These are phyloP conservation scores for Clarias magur DNA, from an alignment of 2,113 vertebrate genomes.

Conservation along the genomic window DNA sequence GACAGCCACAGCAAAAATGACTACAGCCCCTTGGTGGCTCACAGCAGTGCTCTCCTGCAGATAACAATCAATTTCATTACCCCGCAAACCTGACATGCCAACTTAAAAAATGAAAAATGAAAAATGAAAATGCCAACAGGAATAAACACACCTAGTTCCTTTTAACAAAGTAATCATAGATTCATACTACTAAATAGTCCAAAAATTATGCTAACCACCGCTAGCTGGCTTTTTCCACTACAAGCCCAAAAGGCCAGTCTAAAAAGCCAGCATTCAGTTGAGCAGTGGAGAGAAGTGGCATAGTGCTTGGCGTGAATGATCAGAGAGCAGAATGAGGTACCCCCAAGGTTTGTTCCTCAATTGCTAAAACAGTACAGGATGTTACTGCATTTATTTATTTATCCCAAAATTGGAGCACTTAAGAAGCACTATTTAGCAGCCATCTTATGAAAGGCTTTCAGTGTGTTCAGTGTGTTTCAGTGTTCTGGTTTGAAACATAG, in stretches of 20 bases:
- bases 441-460: background rate
- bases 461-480: background rate
- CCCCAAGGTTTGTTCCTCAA: slow-evolving; percentile 12
- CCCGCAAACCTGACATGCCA: slow-evolving; percentile 16
- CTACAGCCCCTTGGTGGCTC: slow-evolving; percentile 50
- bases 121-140: slow-evolving; percentile 12
- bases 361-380: slow-evolving; percentile 49
- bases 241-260: slow-evolving; percentile 19
- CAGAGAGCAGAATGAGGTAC: slow-evolving; percentile 34
- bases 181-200: background rate
- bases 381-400: slow-evolving; percentile 36
- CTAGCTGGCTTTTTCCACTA: slow-evolving; percentile 22
- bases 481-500: background rate
- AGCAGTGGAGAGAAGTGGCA: slow-evolving; percentile 26
- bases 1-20: slow-evolving; percentile 55
- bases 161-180: slow-evolving; percentile 14
- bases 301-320: slow-evolving; percentile 47
- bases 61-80: slow-evolving; percentile 47
- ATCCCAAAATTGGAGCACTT: background rate
- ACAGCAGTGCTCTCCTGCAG: slow-evolving; percentile 37
- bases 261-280: background rate
- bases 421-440: slow-evolving; percentile 2
- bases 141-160: background rate
- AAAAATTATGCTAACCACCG: slow-evolving; percentile 11
- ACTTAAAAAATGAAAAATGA: background rate